These are phyloP conservation scores for Oryctolagus cuniculus DNA, from an alignment of 2,113 vertebrate species.

Conservation along the genomic window mOryCun1.1 NC_091451.1:10811501-10812000, in stretches of 20 bases:
- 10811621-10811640: conserved; percentile 32
- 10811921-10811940: background rate
- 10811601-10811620: conserved; percentile 44
- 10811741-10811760: background rate
- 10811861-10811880: background rate
- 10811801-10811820: conserved; percentile 21
- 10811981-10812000: too few relatives aligned
- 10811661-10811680: background rate
- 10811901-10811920: conserved; percentile 50
- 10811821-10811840: background rate
- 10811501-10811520: conserved; percentile 5
- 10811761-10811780: conserved; percentile 50
- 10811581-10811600: conserved; percentile 26
- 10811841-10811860: background rate
- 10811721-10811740: conserved; percentile 13
- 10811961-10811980: too few relatives aligned
- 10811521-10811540: conserved; percentile 16
- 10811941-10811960: background rate
- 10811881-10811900: background rate
- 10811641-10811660: background rate
- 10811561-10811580: background rate
- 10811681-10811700: conserved; percentile 20
- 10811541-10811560: conserved; percentile 32
- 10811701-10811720: background rate
- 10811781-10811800: conserved; percentile 20